Evolutionary conservation across 2,888 invertebrate species (phyloP).

Genomic region (Noctua fimbriata): DNA sequence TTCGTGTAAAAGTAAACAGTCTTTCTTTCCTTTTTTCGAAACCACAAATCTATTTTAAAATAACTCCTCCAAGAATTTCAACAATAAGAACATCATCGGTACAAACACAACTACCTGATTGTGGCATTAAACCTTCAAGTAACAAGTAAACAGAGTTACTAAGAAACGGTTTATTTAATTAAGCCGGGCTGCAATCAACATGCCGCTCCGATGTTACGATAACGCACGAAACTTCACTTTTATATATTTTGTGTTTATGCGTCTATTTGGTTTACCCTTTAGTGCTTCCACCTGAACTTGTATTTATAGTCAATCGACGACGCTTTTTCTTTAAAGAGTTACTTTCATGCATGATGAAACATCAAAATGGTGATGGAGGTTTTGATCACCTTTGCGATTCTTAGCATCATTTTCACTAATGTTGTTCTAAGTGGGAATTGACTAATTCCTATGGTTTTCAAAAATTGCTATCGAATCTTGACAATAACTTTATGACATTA

Average conservation of each 20-base stretch:
- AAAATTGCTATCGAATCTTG: background rate
- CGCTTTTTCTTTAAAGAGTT: background rate
- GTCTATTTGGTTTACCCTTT: slow-evolving; percentile 11
- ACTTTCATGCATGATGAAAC: background rate
- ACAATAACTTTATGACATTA: too few species aligned
- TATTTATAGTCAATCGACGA: background rate
- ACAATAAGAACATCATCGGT: slow-evolving; percentile 52
- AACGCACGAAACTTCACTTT: slow-evolving; percentile 55
- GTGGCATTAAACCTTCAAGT: slow-evolving; percentile 55
- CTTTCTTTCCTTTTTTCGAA: background rate
- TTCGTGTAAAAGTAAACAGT: background rate
- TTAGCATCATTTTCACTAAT: background rate
- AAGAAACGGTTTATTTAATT: slow-evolving; percentile 88
- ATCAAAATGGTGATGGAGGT: background rate
- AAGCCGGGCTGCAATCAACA: slow-evolving; percentile 82
- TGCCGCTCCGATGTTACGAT: slow-evolving; percentile 72
- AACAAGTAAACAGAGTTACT: slow-evolving; percentile 66
- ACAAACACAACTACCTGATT: slow-evolving; percentile 36
- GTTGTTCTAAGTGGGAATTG: background rate
- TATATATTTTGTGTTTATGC: slow-evolving; percentile 30
- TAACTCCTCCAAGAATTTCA: background rate
- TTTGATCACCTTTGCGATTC: background rate
- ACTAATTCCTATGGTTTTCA: background rate
- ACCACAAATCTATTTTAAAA: background rate
- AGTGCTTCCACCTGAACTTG: background rate